Conservation (phyloP, 2,113 vertebrate genomes). For the Ibidorhyncha struthersii region DNA sequence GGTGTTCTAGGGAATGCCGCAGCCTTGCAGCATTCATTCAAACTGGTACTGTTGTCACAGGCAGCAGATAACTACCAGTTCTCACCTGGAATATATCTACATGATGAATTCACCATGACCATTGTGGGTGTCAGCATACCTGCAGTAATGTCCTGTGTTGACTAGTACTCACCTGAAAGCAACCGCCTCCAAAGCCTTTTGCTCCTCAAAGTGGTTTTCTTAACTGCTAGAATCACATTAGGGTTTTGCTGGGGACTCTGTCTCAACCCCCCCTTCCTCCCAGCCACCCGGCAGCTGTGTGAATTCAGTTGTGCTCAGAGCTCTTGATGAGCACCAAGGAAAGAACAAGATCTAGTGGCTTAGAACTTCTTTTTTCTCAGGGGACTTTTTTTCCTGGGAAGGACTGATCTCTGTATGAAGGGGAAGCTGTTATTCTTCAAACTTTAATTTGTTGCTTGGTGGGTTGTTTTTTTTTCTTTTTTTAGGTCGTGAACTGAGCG, state of each 20-base stretch:
- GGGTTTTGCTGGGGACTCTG: not conserved
- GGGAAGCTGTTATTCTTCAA: not conserved
- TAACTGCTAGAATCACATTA: not conserved
- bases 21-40: not conserved
- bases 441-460: not conserved
- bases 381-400: not conserved
- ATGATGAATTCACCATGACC: not conserved
- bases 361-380: not conserved
- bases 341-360: not conserved
- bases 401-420: not conserved
- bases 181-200: not conserved
- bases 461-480: not conserved
- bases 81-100: not conserved
- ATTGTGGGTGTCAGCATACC: fast-evolving
- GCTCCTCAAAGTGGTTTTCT: not conserved
- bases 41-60: not conserved
- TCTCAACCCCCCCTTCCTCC: not conserved
- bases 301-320: not conserved
- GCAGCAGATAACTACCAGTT: not conserved
- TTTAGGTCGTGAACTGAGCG: not conserved
- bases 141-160: not conserved
- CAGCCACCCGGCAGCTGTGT: not conserved
- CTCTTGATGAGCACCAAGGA: not conserved
- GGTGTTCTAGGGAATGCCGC: not conserved
- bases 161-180: not conserved